Percentiles rank a stretch among this genome's conserved stretches.
These are phyloP conservation scores for Virgularia gustaviana DNA, from an alignment of 92 coral and sea anemone genomes.

Conservation along the genomic window DNA sequence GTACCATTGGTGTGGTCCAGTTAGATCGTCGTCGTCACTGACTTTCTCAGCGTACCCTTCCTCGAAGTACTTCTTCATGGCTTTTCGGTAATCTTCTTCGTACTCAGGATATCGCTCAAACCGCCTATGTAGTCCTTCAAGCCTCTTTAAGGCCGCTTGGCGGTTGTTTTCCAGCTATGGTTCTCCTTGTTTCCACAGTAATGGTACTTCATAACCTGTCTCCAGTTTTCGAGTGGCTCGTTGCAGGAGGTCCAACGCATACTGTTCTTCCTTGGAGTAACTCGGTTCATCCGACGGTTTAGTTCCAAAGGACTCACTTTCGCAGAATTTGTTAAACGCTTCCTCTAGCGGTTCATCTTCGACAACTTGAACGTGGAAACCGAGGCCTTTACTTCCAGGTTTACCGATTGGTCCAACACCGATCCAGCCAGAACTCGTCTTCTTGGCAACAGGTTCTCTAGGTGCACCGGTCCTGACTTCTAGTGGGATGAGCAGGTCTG, in stretches of 20 bases:
- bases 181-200: constrained; percentile 51
- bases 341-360: constrained; percentile 28
- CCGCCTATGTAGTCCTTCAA: constrained; percentile 48
- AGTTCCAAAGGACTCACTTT: constrained; percentile 19
- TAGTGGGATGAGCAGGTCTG: constrained; percentile 6
- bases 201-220: constrained; percentile 42
- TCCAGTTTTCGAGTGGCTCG: constrained; percentile 31
- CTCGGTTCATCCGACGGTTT: background rate
- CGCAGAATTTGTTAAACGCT: constrained; percentile 13
- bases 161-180: constrained; percentile 48
- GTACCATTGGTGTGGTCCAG: constrained; percentile 33
- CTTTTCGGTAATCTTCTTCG: constrained; percentile 53
- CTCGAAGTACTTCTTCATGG: constrained; percentile 45
- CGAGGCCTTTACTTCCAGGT: background rate
- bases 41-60: constrained; percentile 51
- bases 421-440: constrained; percentile 25
- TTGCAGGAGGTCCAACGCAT: constrained; percentile 47
- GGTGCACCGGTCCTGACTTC: constrained; percentile 13
- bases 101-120: constrained; percentile 47
- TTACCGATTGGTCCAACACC: background rate
- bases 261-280: constrained; percentile 18
- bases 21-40: constrained; percentile 36
- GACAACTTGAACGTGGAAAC: constrained; percentile 27
- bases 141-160: constrained; percentile 48
- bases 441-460: constrained; percentile 18